These are phyloP conservation scores for Luidia sarsii DNA, from an alignment of 53 echinoderm and acorn worm species.

Conservation along the genomic window DNA sequence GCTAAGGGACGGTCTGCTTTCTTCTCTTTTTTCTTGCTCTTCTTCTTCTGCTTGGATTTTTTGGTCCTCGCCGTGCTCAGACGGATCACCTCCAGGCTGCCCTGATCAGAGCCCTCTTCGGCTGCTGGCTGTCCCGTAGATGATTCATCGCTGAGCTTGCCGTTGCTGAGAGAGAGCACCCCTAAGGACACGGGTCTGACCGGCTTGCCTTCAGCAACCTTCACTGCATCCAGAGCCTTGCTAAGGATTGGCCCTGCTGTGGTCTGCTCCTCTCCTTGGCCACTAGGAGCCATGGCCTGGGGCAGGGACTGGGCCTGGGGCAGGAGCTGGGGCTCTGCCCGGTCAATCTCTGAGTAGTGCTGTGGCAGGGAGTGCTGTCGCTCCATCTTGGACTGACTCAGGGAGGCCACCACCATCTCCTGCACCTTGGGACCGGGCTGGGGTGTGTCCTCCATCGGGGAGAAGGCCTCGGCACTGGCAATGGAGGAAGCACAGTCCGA, in stretches of 20 bases:
- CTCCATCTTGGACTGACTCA: constrained; percentile 13
- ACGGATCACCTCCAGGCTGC: constrained; percentile 58
- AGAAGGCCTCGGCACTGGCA: constrained; percentile 37
- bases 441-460: constrained; percentile 39
- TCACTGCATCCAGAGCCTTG: constrained; percentile 17
- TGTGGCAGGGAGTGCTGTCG: constrained; percentile 53
- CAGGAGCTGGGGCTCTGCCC: background rate
- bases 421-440: background rate
- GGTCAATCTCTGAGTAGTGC: constrained; percentile 47
- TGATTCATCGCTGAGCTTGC: constrained; percentile 22
- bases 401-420: background rate
- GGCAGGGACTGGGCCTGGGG: background rate
- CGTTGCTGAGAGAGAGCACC: constrained; percentile 33
- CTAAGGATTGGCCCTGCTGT: background rate
- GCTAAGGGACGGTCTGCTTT: too few relatives aligned
- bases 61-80: constrained; percentile 58
- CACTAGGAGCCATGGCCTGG: background rate
- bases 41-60: constrained; percentile 59
- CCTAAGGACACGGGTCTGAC: constrained; percentile 56
- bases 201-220: constrained; percentile 27
- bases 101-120: constrained; percentile 5
- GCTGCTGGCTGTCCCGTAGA: constrained; percentile 12
- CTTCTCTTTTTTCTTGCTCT: constrained; percentile 54
- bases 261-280: background rate
- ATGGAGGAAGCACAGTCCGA: constrained; percentile 22